These are phyloP conservation scores for Oncorhynchus clarkii DNA, from an alignment of 2,113 vertebrate genomes.

Conservation along the genomic window DNA sequence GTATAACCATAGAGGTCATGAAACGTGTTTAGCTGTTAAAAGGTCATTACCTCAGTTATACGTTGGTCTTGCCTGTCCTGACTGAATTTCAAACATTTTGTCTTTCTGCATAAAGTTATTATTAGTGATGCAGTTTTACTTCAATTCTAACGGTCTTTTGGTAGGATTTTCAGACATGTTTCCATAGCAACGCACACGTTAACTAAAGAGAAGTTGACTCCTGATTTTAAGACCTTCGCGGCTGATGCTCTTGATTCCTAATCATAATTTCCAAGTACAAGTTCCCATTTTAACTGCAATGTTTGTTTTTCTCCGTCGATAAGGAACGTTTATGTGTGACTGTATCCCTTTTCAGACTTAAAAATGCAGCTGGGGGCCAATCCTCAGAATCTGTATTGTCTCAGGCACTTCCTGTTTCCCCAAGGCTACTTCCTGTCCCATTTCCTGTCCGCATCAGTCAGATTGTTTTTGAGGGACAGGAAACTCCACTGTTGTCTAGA, in stretches of 20 bases:
- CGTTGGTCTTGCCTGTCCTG: not conserved
- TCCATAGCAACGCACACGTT: too few species aligned
- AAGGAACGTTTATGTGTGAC: conserved; percentile 19
- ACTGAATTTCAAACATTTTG: not conserved
- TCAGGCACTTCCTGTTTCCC: conserved; percentile 73
- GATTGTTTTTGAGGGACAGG: conserved; percentile 48
- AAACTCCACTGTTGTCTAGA: conserved; percentile 17
- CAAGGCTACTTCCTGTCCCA: conserved; percentile 51
- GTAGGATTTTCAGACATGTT: not conserved
- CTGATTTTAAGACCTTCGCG: not conserved
- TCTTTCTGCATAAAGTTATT: conserved; percentile 2
- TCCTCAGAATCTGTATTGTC: conserved; percentile 70
- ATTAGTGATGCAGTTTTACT: not conserved
- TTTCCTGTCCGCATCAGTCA: conserved; percentile 50
- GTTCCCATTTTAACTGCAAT: not conserved
- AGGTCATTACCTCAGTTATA: not conserved
- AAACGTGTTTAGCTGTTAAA: not conserved
- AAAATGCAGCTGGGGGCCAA: conserved; percentile 53
- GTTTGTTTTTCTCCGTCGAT: conserved; percentile 18
- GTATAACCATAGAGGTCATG: not conserved
- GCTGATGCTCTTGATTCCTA: not conserved
- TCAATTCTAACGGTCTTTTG: too few species aligned
- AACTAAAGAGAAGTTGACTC: too few species aligned
- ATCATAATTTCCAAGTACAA: not conserved
- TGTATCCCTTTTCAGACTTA: conserved; percentile 41